Evolutionary conservation across 2,113 vertebrate genomes (phyloP).

Genomic region (Meleagris gallopavo): DNA sequence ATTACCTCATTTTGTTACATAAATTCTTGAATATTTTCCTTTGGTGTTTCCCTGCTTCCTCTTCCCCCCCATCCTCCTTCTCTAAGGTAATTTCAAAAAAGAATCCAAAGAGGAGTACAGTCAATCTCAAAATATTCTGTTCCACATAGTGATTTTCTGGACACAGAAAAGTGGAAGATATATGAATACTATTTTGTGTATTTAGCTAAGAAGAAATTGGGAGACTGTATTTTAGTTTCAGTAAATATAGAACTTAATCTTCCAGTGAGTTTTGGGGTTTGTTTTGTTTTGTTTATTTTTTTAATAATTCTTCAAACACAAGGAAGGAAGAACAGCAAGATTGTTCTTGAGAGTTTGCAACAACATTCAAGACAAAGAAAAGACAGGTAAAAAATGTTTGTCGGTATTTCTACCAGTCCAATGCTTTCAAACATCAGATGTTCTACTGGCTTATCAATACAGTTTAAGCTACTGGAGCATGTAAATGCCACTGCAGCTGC

Average conservation of each 20-base stretch:
- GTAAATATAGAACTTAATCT: neutral
- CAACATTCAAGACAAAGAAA: neutral
- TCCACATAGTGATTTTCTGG: neutral
- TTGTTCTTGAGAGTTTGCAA: conserved; percentile 10
- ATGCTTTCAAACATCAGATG: neutral
- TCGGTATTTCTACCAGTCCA: neutral
- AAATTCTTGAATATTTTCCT: neutral
- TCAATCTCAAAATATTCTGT: neutral
- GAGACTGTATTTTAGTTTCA: neutral
- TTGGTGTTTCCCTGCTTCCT: neutral
- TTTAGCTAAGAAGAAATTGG: neutral
- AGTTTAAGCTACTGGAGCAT: neutral
- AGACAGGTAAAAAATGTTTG: neutral
- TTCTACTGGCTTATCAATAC: conserved; percentile 43
- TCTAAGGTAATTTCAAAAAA: neutral
- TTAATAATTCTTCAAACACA: conserved; percentile 25
- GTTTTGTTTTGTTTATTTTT: neutral
- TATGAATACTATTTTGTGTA: neutral
- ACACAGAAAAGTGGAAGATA: neutral
- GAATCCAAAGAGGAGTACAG: neutral
- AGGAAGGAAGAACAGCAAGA: neutral
- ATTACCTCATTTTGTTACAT: neutral
- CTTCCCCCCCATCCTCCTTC: neutral
- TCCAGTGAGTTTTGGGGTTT: neutral
- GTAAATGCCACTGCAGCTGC: neutral